Percentiles rank a stretch among this genome's conserved stretches.
phyloP scores from a whole-genome alignment of 2,888 invertebrate species.

The Catonia carolina region DNA sequence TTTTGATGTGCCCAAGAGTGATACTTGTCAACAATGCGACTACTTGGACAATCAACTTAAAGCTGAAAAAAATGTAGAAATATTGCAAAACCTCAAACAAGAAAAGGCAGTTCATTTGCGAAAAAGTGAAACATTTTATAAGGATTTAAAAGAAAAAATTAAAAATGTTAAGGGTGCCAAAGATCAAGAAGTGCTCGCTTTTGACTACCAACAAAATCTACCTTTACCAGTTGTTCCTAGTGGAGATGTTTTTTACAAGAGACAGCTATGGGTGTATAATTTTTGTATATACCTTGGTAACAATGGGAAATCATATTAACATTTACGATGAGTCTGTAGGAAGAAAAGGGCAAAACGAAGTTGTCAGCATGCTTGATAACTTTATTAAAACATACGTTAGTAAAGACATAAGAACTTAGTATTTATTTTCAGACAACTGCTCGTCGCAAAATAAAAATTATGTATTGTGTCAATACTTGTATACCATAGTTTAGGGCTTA shows the following conservation, averaged over 20 bases:
- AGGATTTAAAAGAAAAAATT: slow-evolving; percentile 9
- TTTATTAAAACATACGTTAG: too few relatives aligned
- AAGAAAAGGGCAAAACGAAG: too few relatives aligned
- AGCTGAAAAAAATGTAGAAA: slow-evolving; percentile 1
- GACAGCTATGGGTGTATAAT: too few relatives aligned
- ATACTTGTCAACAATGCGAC: slow-evolving; percentile 11
- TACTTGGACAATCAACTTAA: slow-evolving; percentile 3
- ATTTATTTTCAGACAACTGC: too few relatives aligned
- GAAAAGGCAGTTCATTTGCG: background rate
- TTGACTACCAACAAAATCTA: slow-evolving; percentile 18
- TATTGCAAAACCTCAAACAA: background rate
- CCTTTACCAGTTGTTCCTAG: slow-evolving; percentile 7
- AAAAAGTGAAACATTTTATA: slow-evolving; percentile 4
- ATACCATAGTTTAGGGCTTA: too few relatives aligned
- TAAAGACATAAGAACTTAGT: too few relatives aligned
- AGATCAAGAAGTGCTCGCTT: background rate
- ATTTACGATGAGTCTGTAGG: too few relatives aligned
- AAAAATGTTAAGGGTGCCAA: background rate
- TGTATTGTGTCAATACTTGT: too few relatives aligned
- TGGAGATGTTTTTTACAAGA: slow-evolving; percentile 5
- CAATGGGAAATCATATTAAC: too few relatives aligned
- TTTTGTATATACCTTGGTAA: too few relatives aligned
- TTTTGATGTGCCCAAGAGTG: slow-evolving; percentile 13
- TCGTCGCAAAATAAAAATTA: too few relatives aligned
- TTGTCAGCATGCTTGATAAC: too few relatives aligned